Conservation (phyloP, 1,140 invertebrate genomes). For the Drosophila novamexicana region DNA sequence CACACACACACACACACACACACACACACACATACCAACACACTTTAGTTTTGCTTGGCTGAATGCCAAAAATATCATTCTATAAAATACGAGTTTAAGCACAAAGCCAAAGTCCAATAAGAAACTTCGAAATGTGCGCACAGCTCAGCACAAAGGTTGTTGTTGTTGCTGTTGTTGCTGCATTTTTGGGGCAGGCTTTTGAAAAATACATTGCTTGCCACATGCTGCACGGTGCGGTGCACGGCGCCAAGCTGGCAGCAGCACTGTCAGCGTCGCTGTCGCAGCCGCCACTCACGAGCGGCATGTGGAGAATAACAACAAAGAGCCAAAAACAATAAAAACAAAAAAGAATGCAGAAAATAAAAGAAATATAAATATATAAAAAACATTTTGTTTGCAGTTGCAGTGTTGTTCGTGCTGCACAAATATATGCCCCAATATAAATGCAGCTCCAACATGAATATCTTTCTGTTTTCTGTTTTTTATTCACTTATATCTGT, state of each 20-base stretch:
- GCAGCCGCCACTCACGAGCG: conserved; percentile 32
- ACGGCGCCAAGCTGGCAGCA: conserved; percentile 38
- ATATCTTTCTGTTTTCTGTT: not conserved
- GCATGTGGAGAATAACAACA: conserved; percentile 14
- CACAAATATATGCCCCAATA: conserved; percentile 10
- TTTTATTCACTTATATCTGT: not conserved
- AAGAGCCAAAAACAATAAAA: conserved; percentile 1
- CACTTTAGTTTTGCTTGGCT: conserved; percentile 49
- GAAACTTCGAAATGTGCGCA: conserved; percentile 64
- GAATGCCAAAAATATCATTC: conserved; percentile 78
- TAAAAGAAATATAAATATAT: conserved; percentile 34
- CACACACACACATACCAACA: not conserved
- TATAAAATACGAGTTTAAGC: conserved; percentile 82
- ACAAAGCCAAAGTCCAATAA: conserved; percentile 76
- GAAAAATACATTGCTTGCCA: conserved; percentile 52
- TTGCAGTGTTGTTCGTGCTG: conserved; percentile 9
- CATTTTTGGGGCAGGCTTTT: conserved; percentile 25
- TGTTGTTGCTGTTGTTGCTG: not conserved
- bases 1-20: conserved; percentile 11
- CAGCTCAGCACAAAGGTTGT: not conserved
- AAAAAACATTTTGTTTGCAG: conserved; percentile 28
- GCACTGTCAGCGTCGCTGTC: conserved; percentile 32
- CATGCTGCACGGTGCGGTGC: conserved; percentile 26
- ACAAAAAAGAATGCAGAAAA: not conserved
- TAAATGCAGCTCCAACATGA: conserved; percentile 27